Evolutionary conservation across 2,113 vertebrate species (phyloP), one percentile per base, ranked within the genome.

Genomic region (Saccopteryx leptura): DNA sequence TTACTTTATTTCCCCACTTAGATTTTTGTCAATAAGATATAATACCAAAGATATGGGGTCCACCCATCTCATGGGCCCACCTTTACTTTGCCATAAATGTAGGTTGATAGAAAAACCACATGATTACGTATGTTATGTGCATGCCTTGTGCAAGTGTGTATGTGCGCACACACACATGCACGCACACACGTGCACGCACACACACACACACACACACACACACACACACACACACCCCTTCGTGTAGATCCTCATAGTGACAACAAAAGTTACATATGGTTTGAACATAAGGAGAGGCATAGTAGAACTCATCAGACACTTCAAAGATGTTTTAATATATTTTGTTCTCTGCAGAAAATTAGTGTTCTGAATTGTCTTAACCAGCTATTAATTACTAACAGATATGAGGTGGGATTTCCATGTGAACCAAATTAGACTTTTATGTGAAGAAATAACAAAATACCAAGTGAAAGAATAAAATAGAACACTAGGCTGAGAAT

Each of bases 341-440:
- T 95, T 95, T 95, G 28, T 74, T 94, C 46, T 90, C 52, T 66
- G 46, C 46, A 72, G 1, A 33, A 88, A 85, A 84, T 46, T 54
- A 54, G 39, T 71, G n/a, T 18, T 89, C 24, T 82, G 61, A 75
- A 26, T 61, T 89, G 18, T 9, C 3, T 52, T 82, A 63, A 78
- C 65, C 21, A 39, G 12, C 9, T 84, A 69, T 72, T 68, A 76
- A 76, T 68, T 56, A 71, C n/a, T 58, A 61, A 88, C 78, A 93
- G n/a, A 54, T 17, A 65, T n/a, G 50, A 61, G 24, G n/a, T 56
- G 75, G n/a, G 23, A 80, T 94, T 95, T 91, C 90, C 28, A 31
- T 26, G 28, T 65, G 69, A 89, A 76, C 26, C 5, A 13, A 82
- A 21, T 46, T 66, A 58, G 60, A 3, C 7, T 81, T 95, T 33